Percentiles rank a stretch among this genome's conserved stretches.
These are phyloP conservation scores for Omphaloscelis lunosa DNA, from an alignment of 2,888 invertebrate genomes.

Conservation along the genomic window DNA sequence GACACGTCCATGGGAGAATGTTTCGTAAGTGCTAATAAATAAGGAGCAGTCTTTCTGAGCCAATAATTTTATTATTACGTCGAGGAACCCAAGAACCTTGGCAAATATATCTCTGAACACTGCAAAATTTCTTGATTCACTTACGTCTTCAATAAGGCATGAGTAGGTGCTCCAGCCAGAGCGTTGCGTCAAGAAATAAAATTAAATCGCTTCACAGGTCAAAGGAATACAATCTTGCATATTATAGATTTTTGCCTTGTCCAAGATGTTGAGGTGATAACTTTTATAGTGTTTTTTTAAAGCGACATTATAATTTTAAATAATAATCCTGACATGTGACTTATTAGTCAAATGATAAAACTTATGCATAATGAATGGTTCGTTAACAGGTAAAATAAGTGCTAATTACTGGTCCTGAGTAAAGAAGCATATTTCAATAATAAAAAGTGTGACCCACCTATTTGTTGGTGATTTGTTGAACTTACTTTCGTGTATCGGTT, in stretches of 20 bases:
- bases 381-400: background rate
- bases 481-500: background rate
- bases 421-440: background rate
- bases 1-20: background rate
- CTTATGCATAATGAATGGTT: background rate
- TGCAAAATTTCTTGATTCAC: slow-evolving; percentile 50
- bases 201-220: slow-evolving; percentile 58
- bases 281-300: slow-evolving; percentile 7
- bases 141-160: slow-evolving; percentile 44
- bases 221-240: slow-evolving; percentile 59
- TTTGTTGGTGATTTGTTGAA: slow-evolving; percentile 11
- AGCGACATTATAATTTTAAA: background rate
- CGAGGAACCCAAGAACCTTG: background rate
- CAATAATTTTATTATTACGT: background rate
- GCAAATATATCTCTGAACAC: slow-evolving; percentile 23
- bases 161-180: slow-evolving; percentile 25
- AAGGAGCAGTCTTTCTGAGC: background rate
- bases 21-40: background rate
- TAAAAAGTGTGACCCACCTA: background rate
- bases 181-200: slow-evolving; percentile 42
- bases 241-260: slow-evolving; percentile 50
- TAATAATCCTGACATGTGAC: background rate
- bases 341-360: background rate
- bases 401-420: background rate
- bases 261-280: slow-evolving; percentile 6